Conservation (phyloP, 2,113 vertebrate genomes). For the Halichoeres trimaculatus region DNA sequence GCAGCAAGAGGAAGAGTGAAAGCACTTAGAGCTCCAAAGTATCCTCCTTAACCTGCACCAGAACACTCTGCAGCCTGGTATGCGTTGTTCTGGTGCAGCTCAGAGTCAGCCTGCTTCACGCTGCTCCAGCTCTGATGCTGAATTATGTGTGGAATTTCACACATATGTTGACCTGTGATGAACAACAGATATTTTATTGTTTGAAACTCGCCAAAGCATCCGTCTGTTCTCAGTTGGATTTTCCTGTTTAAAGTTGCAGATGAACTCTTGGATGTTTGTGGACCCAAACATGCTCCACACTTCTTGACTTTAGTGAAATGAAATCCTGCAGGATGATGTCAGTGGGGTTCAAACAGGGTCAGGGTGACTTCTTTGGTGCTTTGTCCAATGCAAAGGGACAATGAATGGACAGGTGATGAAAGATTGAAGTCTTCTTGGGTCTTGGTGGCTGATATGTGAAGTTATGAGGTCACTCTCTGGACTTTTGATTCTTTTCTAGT, state of each 20-base stretch:
- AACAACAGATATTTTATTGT: conserved; percentile 65
- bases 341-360: conserved; percentile 14
- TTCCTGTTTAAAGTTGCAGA: conserved; percentile 36
- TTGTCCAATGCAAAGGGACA: neutral
- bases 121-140: conserved; percentile 48
- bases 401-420: conserved; percentile 2
- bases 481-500: neutral
- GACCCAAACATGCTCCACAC: neutral
- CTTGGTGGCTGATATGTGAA: neutral
- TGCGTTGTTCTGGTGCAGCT: too few species aligned
- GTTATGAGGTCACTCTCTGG: neutral
- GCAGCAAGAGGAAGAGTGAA: conserved; percentile 58
- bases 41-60: conserved; percentile 49
- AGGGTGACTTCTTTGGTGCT: neutral
- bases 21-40: conserved; percentile 59
- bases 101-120: conserved; percentile 27
- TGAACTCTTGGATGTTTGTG: conserved; percentile 28
- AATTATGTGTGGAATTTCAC: conserved; percentile 72
- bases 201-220: conserved; percentile 53
- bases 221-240: conserved; percentile 51
- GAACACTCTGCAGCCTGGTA: conserved; percentile 6
- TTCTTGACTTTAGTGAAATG: conserved; percentile 12
- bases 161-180: conserved; percentile 63
- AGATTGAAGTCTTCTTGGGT: neutral
- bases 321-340: conserved; percentile 37